Conservation (phyloP, 2,113 vertebrate species). For the Heterotis niloticus region DNA sequence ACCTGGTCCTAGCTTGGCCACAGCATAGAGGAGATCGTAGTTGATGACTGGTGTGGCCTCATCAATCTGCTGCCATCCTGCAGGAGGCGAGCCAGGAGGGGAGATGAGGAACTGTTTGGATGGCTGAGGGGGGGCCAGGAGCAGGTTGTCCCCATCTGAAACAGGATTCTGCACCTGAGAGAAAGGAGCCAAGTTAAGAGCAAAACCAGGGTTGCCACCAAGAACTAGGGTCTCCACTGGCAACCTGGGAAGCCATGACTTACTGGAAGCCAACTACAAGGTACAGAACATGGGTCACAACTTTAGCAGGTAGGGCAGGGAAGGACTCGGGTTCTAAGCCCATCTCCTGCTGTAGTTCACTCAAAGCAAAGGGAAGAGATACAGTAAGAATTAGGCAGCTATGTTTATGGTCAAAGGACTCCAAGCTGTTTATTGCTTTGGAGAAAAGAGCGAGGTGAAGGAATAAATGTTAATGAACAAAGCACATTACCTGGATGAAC, state of each 20-base stretch:
- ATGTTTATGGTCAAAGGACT: too few species aligned
- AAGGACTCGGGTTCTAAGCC: neutral
- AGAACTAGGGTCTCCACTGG: too few species aligned
- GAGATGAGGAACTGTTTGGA: constrained; percentile 86
- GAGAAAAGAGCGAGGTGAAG: too few species aligned
- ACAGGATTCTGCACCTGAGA: constrained; percentile 73
- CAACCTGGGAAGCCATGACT: too few species aligned
- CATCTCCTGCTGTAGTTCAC: neutral
- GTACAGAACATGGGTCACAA: neutral
- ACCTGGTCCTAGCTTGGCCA: constrained; percentile 82
- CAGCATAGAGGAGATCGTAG: constrained; percentile 81
- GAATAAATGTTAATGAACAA: too few species aligned
- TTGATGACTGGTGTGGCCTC: constrained; percentile 80
- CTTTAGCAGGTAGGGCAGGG: neutral
- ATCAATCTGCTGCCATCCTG: constrained; percentile 78
- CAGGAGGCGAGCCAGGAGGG: constrained; percentile 77
- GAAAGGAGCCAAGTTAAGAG: neutral
- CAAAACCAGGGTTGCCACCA: neutral
- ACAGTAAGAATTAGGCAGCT: neutral
- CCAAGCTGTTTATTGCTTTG: too few species aligned
- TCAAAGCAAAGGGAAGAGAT: neutral
- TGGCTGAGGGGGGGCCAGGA: constrained; percentile 80
- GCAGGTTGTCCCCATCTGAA: constrained; percentile 79
- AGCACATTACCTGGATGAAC: too few species aligned
- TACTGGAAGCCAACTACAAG: too few species aligned